These are phyloP conservation scores for Chelonus insularis DNA, from an alignment of 1,140 invertebrate species.

Conservation along the genomic window DNA sequence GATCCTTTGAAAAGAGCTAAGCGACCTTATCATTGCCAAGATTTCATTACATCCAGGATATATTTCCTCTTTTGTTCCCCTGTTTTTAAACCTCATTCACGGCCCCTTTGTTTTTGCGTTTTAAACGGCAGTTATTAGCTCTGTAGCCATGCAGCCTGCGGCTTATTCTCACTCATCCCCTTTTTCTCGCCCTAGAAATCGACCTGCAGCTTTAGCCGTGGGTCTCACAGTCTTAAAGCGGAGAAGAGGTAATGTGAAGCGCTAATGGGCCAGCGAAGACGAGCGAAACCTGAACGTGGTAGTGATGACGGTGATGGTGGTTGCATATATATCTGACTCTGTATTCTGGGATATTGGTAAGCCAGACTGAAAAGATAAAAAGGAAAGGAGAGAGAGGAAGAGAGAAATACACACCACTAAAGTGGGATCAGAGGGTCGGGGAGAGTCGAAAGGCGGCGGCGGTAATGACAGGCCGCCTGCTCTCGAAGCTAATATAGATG, in stretches of 20 bases:
- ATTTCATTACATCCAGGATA: too few relatives aligned
- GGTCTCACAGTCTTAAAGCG: background rate
- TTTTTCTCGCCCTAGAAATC: slow-evolving; percentile 29
- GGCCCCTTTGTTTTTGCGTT: slow-evolving; percentile 50
- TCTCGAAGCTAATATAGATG: slow-evolving; percentile 63
- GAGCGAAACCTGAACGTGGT: slow-evolving; percentile 26
- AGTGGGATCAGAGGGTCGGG: slow-evolving; percentile 2
- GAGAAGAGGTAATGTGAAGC: slow-evolving; percentile 40
- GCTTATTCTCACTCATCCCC: slow-evolving; percentile 29
- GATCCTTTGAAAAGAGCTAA: too few relatives aligned
- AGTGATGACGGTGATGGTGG: slow-evolving; percentile 18
- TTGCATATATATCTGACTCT: too few relatives aligned
- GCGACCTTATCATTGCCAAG: too few relatives aligned
- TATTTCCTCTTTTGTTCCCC: slow-evolving; percentile 22
- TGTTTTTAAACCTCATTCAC: slow-evolving; percentile 15
- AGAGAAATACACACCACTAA: background rate
- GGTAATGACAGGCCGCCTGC: slow-evolving; percentile 62
- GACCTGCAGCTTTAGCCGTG: background rate
- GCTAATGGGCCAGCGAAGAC: slow-evolving; percentile 43
- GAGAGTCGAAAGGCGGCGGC: slow-evolving; percentile 49
- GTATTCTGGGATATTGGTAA: background rate
- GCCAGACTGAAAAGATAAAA: too few relatives aligned
- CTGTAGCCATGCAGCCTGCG: slow-evolving; percentile 30
- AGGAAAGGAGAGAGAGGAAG: slow-evolving; percentile 25
- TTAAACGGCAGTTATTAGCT: slow-evolving; percentile 55